A percentile compares a stretch with the other conserved stretches of the same genome.
Evolutionary conservation across 2,113 vertebrate species (phyloP).

Genomic region (Phylloscopus trochilus): DNA sequence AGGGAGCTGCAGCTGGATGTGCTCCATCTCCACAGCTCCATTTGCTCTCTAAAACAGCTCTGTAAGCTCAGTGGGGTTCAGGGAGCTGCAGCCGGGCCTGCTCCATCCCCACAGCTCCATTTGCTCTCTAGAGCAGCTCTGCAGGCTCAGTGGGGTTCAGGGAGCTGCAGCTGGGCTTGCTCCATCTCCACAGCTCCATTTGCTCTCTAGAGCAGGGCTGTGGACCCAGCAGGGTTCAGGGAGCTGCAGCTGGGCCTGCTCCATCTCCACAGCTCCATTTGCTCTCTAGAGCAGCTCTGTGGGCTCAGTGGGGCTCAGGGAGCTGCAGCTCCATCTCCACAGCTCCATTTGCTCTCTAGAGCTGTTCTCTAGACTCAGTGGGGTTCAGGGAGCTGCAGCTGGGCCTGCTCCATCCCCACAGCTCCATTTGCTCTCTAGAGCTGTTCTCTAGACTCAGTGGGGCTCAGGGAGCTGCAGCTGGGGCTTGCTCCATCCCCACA

Average conservation of each 20-base stretch:
- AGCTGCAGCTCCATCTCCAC: fast-evolving
- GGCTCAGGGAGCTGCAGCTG: neutral
- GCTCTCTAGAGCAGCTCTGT: neutral
- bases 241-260: neutral
- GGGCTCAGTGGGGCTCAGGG: fast-evolving
- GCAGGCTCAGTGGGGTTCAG: fast-evolving
- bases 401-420: no score
- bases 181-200: fast-evolving
- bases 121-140: no score
- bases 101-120: fast-evolving
- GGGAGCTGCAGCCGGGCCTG: neutral
- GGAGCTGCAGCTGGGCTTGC: neutral
- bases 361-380: no score
- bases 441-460: fast-evolving
- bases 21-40: fast-evolving
- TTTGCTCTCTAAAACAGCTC: no score
- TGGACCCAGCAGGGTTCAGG: no score
- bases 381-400: no score
- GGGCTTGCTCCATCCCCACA: fast-evolving
- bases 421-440: no score
- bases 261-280: fast-evolving
- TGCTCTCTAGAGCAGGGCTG: neutral
- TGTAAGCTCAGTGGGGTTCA: fast-evolving
- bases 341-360: neutral
- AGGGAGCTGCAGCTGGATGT: neutral